phyloP scores from a whole-genome alignment of 2,797 vertebrate species.

The Melanotaenia maccullochi region DNA sequence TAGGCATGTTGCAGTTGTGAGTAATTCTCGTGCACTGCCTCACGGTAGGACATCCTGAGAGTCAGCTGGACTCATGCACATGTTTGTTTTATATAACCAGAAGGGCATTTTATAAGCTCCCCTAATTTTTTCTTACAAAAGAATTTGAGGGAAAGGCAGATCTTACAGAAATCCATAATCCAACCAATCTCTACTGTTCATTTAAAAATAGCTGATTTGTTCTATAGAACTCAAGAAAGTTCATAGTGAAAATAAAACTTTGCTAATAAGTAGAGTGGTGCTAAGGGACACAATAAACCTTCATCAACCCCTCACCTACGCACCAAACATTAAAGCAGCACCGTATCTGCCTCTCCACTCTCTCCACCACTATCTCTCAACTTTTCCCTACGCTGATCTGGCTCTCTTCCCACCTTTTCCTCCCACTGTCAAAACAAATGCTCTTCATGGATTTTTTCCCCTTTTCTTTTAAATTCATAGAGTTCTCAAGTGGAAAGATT shows the following conservation, averaged over 20 bases:
- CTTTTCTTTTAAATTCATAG: not conserved
- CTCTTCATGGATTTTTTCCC: not conserved
- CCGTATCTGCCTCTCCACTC: conserved; percentile 17
- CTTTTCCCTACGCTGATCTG: conserved; percentile 14
- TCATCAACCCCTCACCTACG: conserved; percentile 51
- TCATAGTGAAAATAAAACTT: conserved; percentile 29
- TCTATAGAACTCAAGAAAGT: conserved; percentile 4
- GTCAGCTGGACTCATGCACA: not conserved
- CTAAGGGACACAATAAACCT: conserved; percentile 54
- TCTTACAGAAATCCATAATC: too few relatives aligned
- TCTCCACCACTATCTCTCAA: conserved; percentile 30
- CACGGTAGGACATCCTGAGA: not conserved
- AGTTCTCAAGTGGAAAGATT: not conserved
- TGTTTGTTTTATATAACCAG: conserved; percentile 32
- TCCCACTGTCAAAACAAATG: not conserved
- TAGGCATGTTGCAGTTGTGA: not conserved
- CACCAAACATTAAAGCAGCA: conserved; percentile 45
- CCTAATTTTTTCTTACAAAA: too few relatives aligned
- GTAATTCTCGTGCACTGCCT: not conserved
- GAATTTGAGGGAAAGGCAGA: too few relatives aligned
- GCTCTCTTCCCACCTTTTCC: conserved; percentile 6
- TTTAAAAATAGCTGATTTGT: too few relatives aligned
- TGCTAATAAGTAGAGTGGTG: conserved; percentile 34
- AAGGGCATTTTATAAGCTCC: conserved; percentile 10
- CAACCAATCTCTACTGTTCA: too few relatives aligned